Conservation (phyloP, 2,888 invertebrate species). For the Tiliacea aurago region DNA sequence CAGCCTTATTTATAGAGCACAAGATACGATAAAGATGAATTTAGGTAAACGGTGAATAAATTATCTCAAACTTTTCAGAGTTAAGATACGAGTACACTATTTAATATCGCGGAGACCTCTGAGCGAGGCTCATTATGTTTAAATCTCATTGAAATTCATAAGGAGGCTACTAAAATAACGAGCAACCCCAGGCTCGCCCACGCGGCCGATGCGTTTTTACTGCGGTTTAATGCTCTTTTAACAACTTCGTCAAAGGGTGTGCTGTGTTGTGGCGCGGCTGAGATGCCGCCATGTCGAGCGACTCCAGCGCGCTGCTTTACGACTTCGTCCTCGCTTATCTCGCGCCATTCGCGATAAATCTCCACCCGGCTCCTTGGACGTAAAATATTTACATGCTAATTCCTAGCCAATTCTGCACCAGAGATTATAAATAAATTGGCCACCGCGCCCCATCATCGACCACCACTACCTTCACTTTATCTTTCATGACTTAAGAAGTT, state of each 20-base stretch:
- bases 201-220: constrained; percentile 89
- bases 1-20: constrained; percentile 16
- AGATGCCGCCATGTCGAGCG: constrained; percentile 67
- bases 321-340: constrained; percentile 88
- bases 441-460: constrained; percentile 83
- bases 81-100: constrained; percentile 70
- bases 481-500: constrained; percentile 87
- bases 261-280: constrained; percentile 70
- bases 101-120: constrained; percentile 73
- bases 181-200: constrained; percentile 76
- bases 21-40: constrained; percentile 49
- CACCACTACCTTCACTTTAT: constrained; percentile 82
- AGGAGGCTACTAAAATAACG: constrained; percentile 86
- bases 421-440: constrained; percentile 90
- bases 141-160: constrained; percentile 90
- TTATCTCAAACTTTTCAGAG: constrained; percentile 52
- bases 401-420: constrained; percentile 88
- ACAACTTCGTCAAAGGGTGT: constrained; percentile 90
- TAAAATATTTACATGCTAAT: constrained; percentile 91
- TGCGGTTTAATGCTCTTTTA: constrained; percentile 90
- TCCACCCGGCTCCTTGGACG: constrained; percentile 87
- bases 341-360: constrained; percentile 87
- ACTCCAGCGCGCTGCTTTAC: constrained; percentile 82
- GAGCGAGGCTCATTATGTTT: constrained; percentile 78
- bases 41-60: constrained; percentile 59